These are phyloP conservation scores for Drosophila birchii DNA, from an alignment of 2,888 invertebrate species.

Conservation along the genomic window DNA sequence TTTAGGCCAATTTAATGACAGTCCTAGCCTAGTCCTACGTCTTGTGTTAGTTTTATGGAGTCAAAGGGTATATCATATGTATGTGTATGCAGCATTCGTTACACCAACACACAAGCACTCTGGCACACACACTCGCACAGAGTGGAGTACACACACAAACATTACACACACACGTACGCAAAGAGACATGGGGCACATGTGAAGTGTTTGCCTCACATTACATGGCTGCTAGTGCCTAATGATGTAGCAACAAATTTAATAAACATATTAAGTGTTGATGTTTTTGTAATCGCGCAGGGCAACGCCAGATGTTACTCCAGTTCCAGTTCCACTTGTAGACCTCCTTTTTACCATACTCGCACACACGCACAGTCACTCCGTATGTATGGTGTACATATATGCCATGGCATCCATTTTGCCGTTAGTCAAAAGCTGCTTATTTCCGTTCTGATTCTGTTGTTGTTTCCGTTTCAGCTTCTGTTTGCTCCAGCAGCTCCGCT, in stretches of 20 bases:
- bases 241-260: slow-evolving; percentile 82
- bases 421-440: slow-evolving; percentile 49
- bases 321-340: neutral
- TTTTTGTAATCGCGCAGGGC: slow-evolving; percentile 74
- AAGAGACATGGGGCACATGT: slow-evolving; percentile 38
- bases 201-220: slow-evolving; percentile 75
- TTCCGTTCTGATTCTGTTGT: slow-evolving; percentile 42
- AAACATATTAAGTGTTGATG: slow-evolving; percentile 81
- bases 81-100: slow-evolving; percentile 23
- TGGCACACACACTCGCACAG: slow-evolving; percentile 3
- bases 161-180: slow-evolving; percentile 1
- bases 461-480: slow-evolving; percentile 13
- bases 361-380: neutral
- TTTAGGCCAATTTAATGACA: neutral
- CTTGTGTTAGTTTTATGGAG: slow-evolving; percentile 48
- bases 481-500: slow-evolving; percentile 1
- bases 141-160: neutral
- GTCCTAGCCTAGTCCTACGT: neutral
- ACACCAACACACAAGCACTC: slow-evolving; percentile 17
- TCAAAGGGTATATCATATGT: slow-evolving; percentile 71
- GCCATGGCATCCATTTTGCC: slow-evolving; percentile 36
- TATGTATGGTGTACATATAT: too few species aligned
- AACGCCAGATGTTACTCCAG: slow-evolving; percentile 39
- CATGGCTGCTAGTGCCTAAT: slow-evolving; percentile 79
- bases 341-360: neutral